These are phyloP conservation scores for Podarcis raffonei DNA, from an alignment of 2,113 vertebrate species.

Conservation along the genomic window DNA sequence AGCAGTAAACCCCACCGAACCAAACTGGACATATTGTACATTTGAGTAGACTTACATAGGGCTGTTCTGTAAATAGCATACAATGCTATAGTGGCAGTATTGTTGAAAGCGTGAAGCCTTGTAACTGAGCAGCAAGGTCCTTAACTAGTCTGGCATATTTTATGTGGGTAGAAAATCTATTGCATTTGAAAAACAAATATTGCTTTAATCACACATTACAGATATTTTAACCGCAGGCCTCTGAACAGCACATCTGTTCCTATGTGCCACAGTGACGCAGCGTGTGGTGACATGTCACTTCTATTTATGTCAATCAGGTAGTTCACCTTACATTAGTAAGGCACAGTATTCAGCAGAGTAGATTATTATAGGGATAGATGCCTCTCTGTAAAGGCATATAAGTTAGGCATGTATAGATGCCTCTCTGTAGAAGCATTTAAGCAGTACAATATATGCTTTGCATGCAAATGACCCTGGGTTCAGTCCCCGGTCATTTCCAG, in stretches of 20 bases:
- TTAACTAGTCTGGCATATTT: slow-evolving; percentile 42
- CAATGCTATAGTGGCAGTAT: slow-evolving; percentile 13
- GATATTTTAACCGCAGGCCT: slow-evolving; percentile 31
- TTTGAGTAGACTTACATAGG: background rate
- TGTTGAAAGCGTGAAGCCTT: slow-evolving; percentile 38
- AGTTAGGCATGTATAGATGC: background rate
- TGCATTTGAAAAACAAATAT: slow-evolving; percentile 62
- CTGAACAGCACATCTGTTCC: slow-evolving; percentile 58
- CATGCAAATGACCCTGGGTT: background rate
- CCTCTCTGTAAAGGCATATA: background rate
- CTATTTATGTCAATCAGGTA: slow-evolving; percentile 54
- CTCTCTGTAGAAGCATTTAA: background rate
- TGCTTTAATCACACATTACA: slow-evolving; percentile 57
- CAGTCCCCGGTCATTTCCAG: background rate
- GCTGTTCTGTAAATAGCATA: background rate
- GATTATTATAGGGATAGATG: slow-evolving; percentile 16
- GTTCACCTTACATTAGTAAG: background rate
- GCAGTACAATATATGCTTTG: background rate
- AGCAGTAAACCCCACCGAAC: background rate
- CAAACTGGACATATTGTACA: background rate
- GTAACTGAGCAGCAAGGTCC: background rate
- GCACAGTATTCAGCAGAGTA: slow-evolving; percentile 31
- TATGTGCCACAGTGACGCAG: slow-evolving; percentile 42
- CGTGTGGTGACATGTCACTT: slow-evolving; percentile 45
- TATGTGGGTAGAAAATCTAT: slow-evolving; percentile 52